Conservation (phyloP, 2,113 vertebrate species). For the Halichoerus grypus region DNA sequence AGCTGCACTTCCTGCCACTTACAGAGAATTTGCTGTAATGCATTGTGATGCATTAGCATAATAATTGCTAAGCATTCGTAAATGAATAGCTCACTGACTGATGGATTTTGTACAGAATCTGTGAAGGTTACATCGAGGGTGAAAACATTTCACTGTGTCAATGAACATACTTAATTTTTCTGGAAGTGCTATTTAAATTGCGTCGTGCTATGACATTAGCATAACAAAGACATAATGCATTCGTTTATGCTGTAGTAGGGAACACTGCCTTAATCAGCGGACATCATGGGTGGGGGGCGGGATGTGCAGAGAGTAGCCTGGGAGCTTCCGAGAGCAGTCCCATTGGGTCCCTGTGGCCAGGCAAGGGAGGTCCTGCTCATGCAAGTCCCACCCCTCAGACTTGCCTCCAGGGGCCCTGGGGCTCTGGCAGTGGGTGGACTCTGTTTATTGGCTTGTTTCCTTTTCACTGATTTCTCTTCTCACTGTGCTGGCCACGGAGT, state of each 20-base stretch:
- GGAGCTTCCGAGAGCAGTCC: slow-evolving; percentile 17
- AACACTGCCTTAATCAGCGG: slow-evolving; percentile 81
- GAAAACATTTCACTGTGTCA: slow-evolving; percentile 93
- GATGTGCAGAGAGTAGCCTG: slow-evolving; percentile 4
- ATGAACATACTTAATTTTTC: slow-evolving; percentile 93
- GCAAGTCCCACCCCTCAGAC: background rate
- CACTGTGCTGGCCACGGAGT: slow-evolving; percentile 45
- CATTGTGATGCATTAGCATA: slow-evolving; percentile 92
- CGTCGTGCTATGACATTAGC: slow-evolving; percentile 86
- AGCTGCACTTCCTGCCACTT: slow-evolving; percentile 89
- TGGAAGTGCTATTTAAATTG: slow-evolving; percentile 91
- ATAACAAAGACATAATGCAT: slow-evolving; percentile 89
- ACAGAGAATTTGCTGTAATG: slow-evolving; percentile 89
- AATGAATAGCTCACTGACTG: slow-evolving; percentile 93
- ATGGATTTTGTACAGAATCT: slow-evolving; percentile 92
- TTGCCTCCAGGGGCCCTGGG: slow-evolving; percentile 7
- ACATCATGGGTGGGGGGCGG: slow-evolving; percentile 53
- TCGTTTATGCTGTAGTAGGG: slow-evolving; percentile 82
- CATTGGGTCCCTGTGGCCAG: slow-evolving; percentile 38
- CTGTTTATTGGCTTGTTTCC: slow-evolving; percentile 77
- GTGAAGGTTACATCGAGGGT: slow-evolving; percentile 91
- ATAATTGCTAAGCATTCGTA: slow-evolving; percentile 93
- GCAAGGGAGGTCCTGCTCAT: background rate
- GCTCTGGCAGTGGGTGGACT: slow-evolving; percentile 57
- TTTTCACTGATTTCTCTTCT: slow-evolving; percentile 73